phyloP scores from a whole-genome alignment of 2,113 vertebrate species.

The Cyprinodon variegatus region DNA sequence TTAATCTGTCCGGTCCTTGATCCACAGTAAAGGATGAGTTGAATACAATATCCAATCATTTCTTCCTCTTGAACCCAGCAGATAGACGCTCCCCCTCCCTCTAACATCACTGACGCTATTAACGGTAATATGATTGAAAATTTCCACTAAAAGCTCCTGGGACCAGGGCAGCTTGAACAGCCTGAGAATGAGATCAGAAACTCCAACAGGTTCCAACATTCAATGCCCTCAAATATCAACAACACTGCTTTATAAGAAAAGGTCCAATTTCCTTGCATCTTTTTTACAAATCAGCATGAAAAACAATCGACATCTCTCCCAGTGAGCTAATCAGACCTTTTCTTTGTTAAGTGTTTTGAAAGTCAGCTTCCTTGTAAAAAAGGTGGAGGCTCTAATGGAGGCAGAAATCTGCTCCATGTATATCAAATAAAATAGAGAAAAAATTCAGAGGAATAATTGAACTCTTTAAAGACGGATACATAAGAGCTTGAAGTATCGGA shows the following conservation, averaged over 20 bases:
- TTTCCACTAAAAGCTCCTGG: slow-evolving; percentile 46
- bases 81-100: background rate
- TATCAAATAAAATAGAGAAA: background rate
- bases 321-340: background rate
- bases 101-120: slow-evolving; percentile 34
- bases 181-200: slow-evolving; percentile 40
- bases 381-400: slow-evolving; percentile 42
- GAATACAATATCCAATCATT: slow-evolving; percentile 13
- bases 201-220: slow-evolving; percentile 46
- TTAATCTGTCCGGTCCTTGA: background rate
- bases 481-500: slow-evolving; percentile 12
- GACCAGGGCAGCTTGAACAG: slow-evolving; percentile 20
- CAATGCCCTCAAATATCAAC: slow-evolving; percentile 31
- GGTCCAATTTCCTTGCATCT: slow-evolving; percentile 8
- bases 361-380: slow-evolving; percentile 44
- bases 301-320: slow-evolving; percentile 41
- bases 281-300: slow-evolving; percentile 40
- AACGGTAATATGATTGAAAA: slow-evolving; percentile 62
- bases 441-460: slow-evolving; percentile 14
- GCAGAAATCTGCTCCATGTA: background rate
- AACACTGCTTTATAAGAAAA: slow-evolving; percentile 27
- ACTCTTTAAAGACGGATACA: slow-evolving; percentile 4
- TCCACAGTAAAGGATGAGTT: slow-evolving; percentile 24
- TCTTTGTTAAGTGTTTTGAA: slow-evolving; percentile 43
- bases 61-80: slow-evolving; percentile 3